Percentiles rank a stretch among this genome's conserved stretches.
Conservation (phyloP, 2,888 invertebrate genomes). For the Calliopum simillimum region DNA sequence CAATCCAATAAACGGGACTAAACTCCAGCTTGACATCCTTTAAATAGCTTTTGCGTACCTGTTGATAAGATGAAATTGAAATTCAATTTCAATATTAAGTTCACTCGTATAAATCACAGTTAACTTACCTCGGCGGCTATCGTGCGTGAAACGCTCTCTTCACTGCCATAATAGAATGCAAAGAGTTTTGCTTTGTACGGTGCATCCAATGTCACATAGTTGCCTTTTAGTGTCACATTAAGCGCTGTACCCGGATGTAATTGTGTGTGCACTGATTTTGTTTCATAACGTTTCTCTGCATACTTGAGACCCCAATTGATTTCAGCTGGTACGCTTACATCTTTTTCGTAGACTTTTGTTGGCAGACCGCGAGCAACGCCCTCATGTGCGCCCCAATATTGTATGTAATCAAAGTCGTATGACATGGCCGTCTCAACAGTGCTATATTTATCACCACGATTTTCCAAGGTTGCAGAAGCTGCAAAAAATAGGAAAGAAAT, state of each 20-base stretch:
- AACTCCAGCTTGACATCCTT: slow-evolving; percentile 78
- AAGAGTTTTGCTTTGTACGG: slow-evolving; percentile 80
- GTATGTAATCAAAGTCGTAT: slow-evolving; percentile 77
- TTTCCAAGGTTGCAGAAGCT: slow-evolving; percentile 67
- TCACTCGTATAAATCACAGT: neutral
- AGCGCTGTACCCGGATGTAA: slow-evolving; percentile 84
- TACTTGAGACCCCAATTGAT: slow-evolving; percentile 79
- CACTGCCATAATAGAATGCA: slow-evolving; percentile 68
- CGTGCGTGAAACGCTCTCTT: slow-evolving; percentile 62
- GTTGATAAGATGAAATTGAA: slow-evolving; percentile 4
- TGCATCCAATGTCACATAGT: slow-evolving; percentile 78
- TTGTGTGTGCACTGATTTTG: slow-evolving; percentile 71
- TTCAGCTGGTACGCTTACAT: slow-evolving; percentile 64
- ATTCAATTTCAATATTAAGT: neutral
- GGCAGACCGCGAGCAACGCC: slow-evolving; percentile 66
- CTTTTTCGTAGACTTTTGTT: slow-evolving; percentile 62
- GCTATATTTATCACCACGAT: slow-evolving; percentile 71
- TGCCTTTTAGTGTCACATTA: slow-evolving; percentile 82
- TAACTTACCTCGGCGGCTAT: slow-evolving; percentile 61
- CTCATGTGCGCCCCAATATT: slow-evolving; percentile 85
- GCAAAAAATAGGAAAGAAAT: slow-evolving; percentile 13
- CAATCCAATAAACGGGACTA: slow-evolving; percentile 81
- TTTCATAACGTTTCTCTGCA: slow-evolving; percentile 70
- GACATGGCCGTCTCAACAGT: slow-evolving; percentile 80
- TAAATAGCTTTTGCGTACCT: slow-evolving; percentile 73